Conservation (phyloP, 2,113 vertebrate species). For the Scomber colias region DNA sequence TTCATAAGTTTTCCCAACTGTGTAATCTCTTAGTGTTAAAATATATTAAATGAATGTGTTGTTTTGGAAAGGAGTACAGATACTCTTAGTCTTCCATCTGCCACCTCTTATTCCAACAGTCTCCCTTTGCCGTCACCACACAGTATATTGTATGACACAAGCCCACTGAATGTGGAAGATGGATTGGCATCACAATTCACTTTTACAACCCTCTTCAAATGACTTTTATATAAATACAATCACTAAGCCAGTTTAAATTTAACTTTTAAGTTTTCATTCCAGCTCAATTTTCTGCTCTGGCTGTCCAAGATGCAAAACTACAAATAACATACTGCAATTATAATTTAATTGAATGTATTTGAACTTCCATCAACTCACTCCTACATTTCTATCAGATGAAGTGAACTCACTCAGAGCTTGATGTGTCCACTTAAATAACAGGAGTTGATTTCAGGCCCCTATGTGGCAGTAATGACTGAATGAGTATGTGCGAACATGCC, state of each 20-base stretch:
- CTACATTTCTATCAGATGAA: neutral
- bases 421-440: neutral
- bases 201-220: neutral
- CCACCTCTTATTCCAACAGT: neutral
- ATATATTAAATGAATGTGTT: neutral
- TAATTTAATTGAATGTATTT: slow-evolving; percentile 9
- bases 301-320: neutral
- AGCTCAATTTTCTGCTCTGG: neutral
- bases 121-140: neutral
- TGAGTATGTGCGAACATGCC: slow-evolving; percentile 18
- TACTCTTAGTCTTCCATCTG: neutral
- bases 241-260: too few relatives aligned
- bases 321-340: neutral
- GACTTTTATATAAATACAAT: too few relatives aligned
- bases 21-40: neutral
- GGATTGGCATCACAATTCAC: neutral
- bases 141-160: neutral
- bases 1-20: neutral
- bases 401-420: slow-evolving; percentile 1
- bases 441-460: neutral
- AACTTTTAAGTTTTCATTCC: too few relatives aligned
- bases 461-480: slow-evolving; percentile 19
- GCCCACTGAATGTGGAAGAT: neutral
- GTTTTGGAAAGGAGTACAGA: neutral
- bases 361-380: neutral